Percentiles rank a stretch among this genome's conserved stretches.
phyloP scores from a whole-genome alignment of 2,113 vertebrate genomes.

The Zeus faber region DNA sequence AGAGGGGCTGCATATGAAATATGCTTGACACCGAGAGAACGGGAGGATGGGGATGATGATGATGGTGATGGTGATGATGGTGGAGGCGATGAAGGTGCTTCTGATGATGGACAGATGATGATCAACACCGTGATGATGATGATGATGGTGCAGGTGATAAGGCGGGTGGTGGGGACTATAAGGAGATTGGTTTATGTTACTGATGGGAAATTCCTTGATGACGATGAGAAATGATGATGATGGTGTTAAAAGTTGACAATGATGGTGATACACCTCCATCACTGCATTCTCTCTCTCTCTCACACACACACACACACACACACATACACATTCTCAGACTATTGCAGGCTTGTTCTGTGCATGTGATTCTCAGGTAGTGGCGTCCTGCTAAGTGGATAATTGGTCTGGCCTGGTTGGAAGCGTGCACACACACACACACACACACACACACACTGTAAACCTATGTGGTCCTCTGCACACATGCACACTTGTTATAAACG shows the following conservation, averaged over 20 bases:
- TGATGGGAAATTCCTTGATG: background rate
- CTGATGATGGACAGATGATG: too few species aligned
- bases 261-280: background rate
- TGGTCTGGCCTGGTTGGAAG: too few species aligned
- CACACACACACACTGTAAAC: background rate
- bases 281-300: background rate
- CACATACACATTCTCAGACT: constrained; percentile 28
- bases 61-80: background rate
- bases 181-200: background rate
- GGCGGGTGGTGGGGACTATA: background rate
- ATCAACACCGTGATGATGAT: too few species aligned
- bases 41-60: background rate
- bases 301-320: constrained; percentile 10
- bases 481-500: too few species aligned
- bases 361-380: too few species aligned
- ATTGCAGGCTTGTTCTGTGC: constrained; percentile 24
- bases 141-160: background rate
- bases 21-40: too few species aligned
- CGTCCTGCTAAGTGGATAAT: too few species aligned
- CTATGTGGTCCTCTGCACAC: background rate
- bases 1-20: background rate
- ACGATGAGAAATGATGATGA: background rate
- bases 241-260: background rate
- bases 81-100: background rate
- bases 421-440: constrained; percentile 6